Evolutionary conservation across 2,797 vertebrate species (phyloP), one percentile per base, ranked within the genome.

Genomic region (Botia kubotai): DNA sequence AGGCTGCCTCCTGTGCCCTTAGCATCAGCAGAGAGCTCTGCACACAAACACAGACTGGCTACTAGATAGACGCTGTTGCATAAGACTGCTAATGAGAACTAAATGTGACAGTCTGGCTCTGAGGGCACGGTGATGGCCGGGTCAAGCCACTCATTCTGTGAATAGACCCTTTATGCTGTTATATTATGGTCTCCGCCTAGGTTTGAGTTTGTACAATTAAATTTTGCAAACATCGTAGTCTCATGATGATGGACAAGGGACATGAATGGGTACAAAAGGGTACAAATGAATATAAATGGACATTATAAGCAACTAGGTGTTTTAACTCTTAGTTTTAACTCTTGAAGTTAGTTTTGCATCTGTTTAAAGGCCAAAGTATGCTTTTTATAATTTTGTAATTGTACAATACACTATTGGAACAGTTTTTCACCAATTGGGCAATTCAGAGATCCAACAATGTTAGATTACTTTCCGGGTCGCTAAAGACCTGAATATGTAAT

Each of bases 11-110:
- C n/a, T 72, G 39, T 70, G 68, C 68, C 68, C 29, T 53, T 14
- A 53, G 67, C 76, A 29, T 71, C 66, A 57, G 39, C 67, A 70
- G n/a, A 76, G 48, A 69, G 53, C 66, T 17, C 26, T 33, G 6
- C n/a, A 3, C 53, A 77, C 75, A 13, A 17, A 57, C 33, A 77
- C n/a, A 71, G 23, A 72, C 67, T 39, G 50, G 21, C 77, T 80
- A 23, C 58, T 76, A 13, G 60, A 60, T 39, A 83, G 57, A 70
- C 50, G 66, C 43, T 26, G 21, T 83, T 83, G 72, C 72, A 62
- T 83, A 80, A 83, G 58, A 39, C 72, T 60, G 67, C 57, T 70
- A 68, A 70, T 58, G 58, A 80, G 66, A 67, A 75, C 66, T 66
- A 67, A 36, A 75, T 79, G 55, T 39, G 68, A 75, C 58, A n/a